These are phyloP conservation scores for Yponomeuta evonymella DNA, from an alignment of 2,888 invertebrate genomes.

Conservation along the genomic window DNA sequence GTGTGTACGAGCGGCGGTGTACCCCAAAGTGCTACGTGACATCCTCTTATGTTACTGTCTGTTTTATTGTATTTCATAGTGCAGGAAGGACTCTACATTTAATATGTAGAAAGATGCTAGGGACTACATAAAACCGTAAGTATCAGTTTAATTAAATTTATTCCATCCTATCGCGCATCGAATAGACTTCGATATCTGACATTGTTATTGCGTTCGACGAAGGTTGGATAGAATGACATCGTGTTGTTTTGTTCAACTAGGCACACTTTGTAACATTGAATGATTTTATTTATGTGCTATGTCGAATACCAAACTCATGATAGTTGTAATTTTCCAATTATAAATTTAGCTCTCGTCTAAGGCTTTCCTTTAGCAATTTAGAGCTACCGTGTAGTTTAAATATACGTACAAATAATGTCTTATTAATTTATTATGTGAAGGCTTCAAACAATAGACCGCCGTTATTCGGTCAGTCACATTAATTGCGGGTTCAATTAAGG, in stretches of 20 bases:
- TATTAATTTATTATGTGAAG: constrained; percentile 19
- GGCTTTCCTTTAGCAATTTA: not conserved
- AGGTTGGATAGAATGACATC: not conserved
- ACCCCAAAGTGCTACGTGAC: constrained; percentile 39
- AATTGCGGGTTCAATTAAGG: constrained; percentile 36
- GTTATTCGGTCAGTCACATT: constrained; percentile 43
- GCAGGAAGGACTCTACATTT: not conserved
- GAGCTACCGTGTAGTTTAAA: not conserved
- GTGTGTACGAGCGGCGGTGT: constrained; percentile 8
- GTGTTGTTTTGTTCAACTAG: not conserved
- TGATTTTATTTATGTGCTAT: not conserved
- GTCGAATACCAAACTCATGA: not conserved
- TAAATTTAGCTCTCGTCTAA: not conserved
- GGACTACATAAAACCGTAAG: not conserved
- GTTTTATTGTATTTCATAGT: not conserved
- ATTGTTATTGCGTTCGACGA: not conserved
- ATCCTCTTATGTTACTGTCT: constrained; percentile 42
- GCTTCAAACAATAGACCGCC: constrained; percentile 31
- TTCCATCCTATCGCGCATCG: not conserved
- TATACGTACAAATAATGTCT: not conserved
- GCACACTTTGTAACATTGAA: not conserved
- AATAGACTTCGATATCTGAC: not conserved
- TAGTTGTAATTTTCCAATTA: not conserved
- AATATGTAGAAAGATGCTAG: not conserved
- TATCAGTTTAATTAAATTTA: not conserved